Base-by-base conservation (phyloP, 2,113 vertebrate genomes). In the Cyrtonyx montezumae region DNA sequence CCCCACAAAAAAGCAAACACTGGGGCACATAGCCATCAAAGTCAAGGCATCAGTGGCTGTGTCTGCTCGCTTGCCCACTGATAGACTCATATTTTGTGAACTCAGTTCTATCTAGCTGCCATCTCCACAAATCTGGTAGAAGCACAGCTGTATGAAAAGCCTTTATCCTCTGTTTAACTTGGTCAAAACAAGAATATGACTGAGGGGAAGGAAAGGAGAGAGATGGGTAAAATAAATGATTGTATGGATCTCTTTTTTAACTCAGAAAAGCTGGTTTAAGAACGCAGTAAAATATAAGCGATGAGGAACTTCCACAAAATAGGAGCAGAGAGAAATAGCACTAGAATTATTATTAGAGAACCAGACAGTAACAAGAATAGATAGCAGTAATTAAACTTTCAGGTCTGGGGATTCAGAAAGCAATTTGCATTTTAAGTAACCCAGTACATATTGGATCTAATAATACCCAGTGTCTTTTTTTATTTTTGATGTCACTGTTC, bases 361-460 rank as follows among this genome's bases (percentile, higher is more conserved):
- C 13, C 51, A 79, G n/a, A 69, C 26, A 82, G 25, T 43, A n/a
- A 62, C 68, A 85, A 85, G 77, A 91, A 82, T 12, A 87, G 55
- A 80, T 61, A 85, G 37, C 63, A 88, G 49, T 36, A 91, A 87
- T 62, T 70, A 77, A 25, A 59, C 20, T 22, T 95, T 67, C 45
- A 77, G 25, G 34, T 74, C 85, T 74, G 69, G 65, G 40, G 62
- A 66, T 81, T 89, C 66, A 75, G 66, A 69, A 77, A 66, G 36
- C 25, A 91, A 87, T 76, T 45, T 84, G 48, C 63, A 87, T 75
- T 92, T 94, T 74, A 89, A 93, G 55, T 69, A 92, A 87, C 10
- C 4, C 11, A 36, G 14, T 53, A 79, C 5, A 40, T 37, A 45
- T 1, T 40, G n/a, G 65, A 95, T 91, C 19, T 49, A 86, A 71